Evolutionary conservation across 2,888 invertebrate species (phyloP).

Genomic region (Scrobipalpa atriplicella): DNA sequence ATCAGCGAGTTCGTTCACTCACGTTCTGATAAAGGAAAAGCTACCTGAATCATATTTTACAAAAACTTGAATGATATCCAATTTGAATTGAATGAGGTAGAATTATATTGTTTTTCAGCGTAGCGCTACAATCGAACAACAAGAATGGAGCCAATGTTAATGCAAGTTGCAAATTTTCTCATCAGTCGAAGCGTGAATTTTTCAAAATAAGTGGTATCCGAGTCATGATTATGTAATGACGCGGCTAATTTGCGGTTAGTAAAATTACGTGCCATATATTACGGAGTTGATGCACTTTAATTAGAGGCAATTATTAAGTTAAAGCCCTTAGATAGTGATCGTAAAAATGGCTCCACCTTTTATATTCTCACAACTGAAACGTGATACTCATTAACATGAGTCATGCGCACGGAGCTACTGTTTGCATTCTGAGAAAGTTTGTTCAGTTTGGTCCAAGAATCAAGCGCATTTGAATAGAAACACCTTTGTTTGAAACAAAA

Average conservation of each 20-base stretch:
- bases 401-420: conserved; percentile 39
- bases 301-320: conserved; percentile 61
- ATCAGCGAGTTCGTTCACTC: conserved; percentile 31
- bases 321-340: conserved; percentile 56
- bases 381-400: conserved; percentile 42
- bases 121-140: not conserved
- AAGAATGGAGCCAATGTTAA: conserved; percentile 11
- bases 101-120: conserved; percentile 2
- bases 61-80: conserved; percentile 14
- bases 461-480: conserved; percentile 16
- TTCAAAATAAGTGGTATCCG: conserved; percentile 37
- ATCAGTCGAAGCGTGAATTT: conserved; percentile 40
- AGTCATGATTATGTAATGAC: conserved; percentile 51
- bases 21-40: not conserved
- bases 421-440: conserved; percentile 22
- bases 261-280: conserved; percentile 50
- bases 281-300: conserved; percentile 49
- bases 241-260: conserved; percentile 44
- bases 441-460: not conserved
- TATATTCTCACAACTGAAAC: conserved; percentile 44
- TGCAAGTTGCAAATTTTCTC: conserved; percentile 20
- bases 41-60: not conserved
- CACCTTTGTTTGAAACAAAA: not conserved
- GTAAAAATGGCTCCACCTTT: conserved; percentile 54
- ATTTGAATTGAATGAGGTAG: conserved; percentile 5